Evolutionary conservation across 2,113 vertebrate genomes (phyloP).

Genomic region (Melanerpes aurifrons): DNA sequence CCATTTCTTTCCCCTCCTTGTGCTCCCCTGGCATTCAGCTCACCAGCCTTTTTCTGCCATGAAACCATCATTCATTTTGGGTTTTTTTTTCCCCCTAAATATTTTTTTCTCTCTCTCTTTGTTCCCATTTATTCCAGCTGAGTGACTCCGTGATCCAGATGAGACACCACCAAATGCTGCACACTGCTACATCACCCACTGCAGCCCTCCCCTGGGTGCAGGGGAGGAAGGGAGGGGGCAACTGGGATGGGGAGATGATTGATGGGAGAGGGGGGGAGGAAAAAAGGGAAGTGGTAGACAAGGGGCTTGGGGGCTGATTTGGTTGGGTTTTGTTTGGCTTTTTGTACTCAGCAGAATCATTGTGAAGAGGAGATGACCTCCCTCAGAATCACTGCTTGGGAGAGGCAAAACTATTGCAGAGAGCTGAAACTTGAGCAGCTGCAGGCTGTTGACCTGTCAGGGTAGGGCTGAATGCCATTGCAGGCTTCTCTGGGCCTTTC

Average conservation of each 20-base stretch:
- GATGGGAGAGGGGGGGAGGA: background rate
- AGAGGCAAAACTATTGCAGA: background rate
- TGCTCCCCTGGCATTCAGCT: background rate
- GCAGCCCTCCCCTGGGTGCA: slow-evolving; percentile 17
- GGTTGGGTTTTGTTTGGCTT: slow-evolving; percentile 14
- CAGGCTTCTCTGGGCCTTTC: background rate
- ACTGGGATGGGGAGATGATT: background rate
- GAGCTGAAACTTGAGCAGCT: background rate
- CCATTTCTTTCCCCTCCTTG: background rate
- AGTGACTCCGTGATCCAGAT: slow-evolving; percentile 76
- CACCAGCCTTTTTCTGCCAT: slow-evolving; percentile 28
- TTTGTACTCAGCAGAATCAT: slow-evolving; percentile 28
- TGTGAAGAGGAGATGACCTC: background rate
- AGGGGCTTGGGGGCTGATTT: slow-evolving; percentile 35
- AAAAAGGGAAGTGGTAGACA: slow-evolving; percentile 8
- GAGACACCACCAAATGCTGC: slow-evolving; percentile 70
- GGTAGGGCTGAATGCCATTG: background rate
- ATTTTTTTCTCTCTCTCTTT: slow-evolving; percentile 64
- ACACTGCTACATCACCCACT: slow-evolving; percentile 39
- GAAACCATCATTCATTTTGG: slow-evolving; percentile 2
- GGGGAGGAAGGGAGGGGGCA: slow-evolving; percentile 37
- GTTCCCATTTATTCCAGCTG: slow-evolving; percentile 83
- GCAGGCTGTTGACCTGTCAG: background rate
- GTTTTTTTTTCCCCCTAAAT: slow-evolving; percentile 32
- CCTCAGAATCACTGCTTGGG: slow-evolving; percentile 13